A percentile compares a stretch with the other conserved stretches of the same genome.
These are phyloP conservation scores for Coptodon bakossiorum DNA, from an alignment of 2,113 vertebrate species.

Conservation along the genomic window DNA sequence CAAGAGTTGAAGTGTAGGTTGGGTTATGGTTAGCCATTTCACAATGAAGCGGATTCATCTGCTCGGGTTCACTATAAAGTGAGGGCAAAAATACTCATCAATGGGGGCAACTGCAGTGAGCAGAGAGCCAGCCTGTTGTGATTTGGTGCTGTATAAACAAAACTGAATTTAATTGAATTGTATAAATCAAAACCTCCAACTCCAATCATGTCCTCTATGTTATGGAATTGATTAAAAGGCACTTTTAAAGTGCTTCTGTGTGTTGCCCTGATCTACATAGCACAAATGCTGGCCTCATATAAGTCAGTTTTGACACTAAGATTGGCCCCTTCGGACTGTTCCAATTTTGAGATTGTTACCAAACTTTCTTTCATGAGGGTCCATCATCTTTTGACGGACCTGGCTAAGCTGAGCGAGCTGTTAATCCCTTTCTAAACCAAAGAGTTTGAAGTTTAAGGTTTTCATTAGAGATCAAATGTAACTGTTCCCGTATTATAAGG, in stretches of 20 bases:
- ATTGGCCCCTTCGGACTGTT: not conserved
- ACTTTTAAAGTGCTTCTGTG: not conserved
- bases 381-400: not conserved
- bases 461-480: not conserved
- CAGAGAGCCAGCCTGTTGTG: not conserved
- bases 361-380: not conserved
- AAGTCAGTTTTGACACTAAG: not conserved
- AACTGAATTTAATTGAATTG: not conserved
- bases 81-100: not conserved
- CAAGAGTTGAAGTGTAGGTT: not conserved
- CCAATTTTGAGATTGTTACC: not conserved
- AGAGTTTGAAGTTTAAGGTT: not conserved
- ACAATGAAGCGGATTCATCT: not conserved
- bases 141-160: not conserved
- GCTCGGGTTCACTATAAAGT: not conserved
- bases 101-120: not conserved
- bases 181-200: not conserved
- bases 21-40: not conserved
- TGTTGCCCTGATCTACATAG: not conserved
- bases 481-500: rapidly evolving
- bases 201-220: not conserved
- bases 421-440: not conserved
- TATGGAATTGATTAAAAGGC: not conserved
- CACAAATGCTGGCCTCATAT: not conserved
- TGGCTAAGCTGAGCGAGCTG: not conserved